Evolutionary conservation across 2,888 invertebrate genomes (phyloP), one percentile per base, ranked within the genome.

Genomic region (Cephus nigrinus): DNA sequence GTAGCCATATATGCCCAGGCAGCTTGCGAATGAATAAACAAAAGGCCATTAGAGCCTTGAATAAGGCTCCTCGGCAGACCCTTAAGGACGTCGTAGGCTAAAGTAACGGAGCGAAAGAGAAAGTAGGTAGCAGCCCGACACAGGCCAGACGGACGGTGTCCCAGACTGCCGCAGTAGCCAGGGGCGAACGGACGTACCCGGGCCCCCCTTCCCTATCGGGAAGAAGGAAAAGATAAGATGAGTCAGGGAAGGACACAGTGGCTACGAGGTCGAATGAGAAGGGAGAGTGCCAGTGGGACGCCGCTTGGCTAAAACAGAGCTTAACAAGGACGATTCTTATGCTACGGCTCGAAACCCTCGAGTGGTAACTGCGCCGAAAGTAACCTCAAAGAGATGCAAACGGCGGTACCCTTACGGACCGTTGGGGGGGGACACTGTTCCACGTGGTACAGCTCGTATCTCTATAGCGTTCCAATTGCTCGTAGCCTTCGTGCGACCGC

Each of bases 341-440:
- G 35, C 55, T 3, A 5, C 1, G 9, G 23, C 35, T 15, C 31
- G 30, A 73, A 76, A 35, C 40, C 76, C 34, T 33, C 36, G 55
- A 55, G 73, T 34, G 76, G 75, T 77, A 76, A 76, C 75, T 73
- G 78, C 73, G 74, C 69, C 76, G 36, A 73, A 74, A 73, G 75
- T 75, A 68, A 78, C 76, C 76, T 79, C 77, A 79, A 78, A 81
- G 80, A 76, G 73, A 82, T 82, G 81, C 78, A 82, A 80, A 82
- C 80, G 32, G 71, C 55, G 74, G 76, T 35, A 68, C 72, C 71
- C 73, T 77, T 31, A 75, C n/a, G 73, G 77, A 74, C 23, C 31
- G 34, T 12, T 55, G 73, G 55, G 36, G 40, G 5, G 4, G 15
- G 12, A 0, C 23, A 55, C 55, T 9, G 23, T 55, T 23, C 55